These are phyloP conservation scores for Drosophila prostipennis DNA, from an alignment of 2,888 invertebrate species.

Conservation along the genomic window DNA sequence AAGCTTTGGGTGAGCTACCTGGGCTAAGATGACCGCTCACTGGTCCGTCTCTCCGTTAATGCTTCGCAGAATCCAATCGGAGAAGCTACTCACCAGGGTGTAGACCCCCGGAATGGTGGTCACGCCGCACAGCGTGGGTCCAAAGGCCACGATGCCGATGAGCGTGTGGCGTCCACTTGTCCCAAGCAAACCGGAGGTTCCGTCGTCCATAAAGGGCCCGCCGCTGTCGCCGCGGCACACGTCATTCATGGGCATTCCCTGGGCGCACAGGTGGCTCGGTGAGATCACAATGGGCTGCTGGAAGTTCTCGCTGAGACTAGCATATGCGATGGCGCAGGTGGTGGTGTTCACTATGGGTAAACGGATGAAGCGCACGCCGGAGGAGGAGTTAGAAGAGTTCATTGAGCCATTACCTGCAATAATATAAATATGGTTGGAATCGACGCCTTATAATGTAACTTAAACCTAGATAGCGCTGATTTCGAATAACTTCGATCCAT, in stretches of 20 bases:
- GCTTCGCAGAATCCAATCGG: constrained; percentile 82
- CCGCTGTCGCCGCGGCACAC: constrained; percentile 84
- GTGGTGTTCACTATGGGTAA: constrained; percentile 84
- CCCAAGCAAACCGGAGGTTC: constrained; percentile 67
- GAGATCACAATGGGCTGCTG: constrained; percentile 83
- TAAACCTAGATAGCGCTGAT: background rate
- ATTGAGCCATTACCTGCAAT: constrained; percentile 1
- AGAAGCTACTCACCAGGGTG: constrained; percentile 83
- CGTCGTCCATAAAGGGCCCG: constrained; percentile 82
- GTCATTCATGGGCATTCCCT: constrained; percentile 83
- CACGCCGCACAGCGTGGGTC: constrained; percentile 82
- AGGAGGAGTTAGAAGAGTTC: constrained; percentile 4
- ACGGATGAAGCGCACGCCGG: constrained; percentile 83
- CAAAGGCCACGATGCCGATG: constrained; percentile 82
- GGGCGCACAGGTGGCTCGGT: constrained; percentile 82
- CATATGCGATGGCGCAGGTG: constrained; percentile 82
- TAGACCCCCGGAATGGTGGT: constrained; percentile 84
- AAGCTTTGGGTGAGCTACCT: constrained; percentile 54
- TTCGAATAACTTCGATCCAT: background rate
- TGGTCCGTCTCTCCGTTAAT: constrained; percentile 22
- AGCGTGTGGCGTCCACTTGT: constrained; percentile 69
- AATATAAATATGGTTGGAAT: background rate
- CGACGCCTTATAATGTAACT: too few species aligned
- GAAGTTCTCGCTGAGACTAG: constrained; percentile 83
- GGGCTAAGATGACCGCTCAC: background rate